Base-by-base conservation (phyloP, 2,888 invertebrate genomes). In the Aelia acuminata region DNA sequence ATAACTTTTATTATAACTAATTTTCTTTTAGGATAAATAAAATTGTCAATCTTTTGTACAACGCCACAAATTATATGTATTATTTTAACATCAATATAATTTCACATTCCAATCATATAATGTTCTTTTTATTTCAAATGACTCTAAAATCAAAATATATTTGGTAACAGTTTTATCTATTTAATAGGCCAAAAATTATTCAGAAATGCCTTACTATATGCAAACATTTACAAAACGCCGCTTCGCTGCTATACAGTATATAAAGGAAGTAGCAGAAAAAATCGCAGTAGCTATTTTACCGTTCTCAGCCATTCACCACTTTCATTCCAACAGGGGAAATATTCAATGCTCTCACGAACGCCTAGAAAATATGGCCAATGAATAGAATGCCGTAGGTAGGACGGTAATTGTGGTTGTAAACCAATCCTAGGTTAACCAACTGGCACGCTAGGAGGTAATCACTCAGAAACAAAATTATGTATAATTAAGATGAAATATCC, bases 381-480 rank as follows among this genome's bases (percentile, higher is more conserved):
- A 70, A 35, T 7, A 18, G 63, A 70, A 35, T 70, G 63, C 31
- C 31, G 57, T 13, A 57, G 35, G 20, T 70, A 18, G 63, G 31
- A 70, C 35, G 35, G 63, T 70, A 35, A 70, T 70, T 20, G 63
- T 70, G 31, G 63, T 70, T 70, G 35, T 70, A 70, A 70, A 70
- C 63, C 20, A 35, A 35, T 18, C 35, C 63, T 18, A 35, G 53
- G 1, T 0, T 31, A 57, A 57, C 15, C 13, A 26, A 57, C 57
- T n/a, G 26, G 20, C 63, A 70, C 63, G 63, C 63, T 70, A 70
- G 63, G 0, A 8, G n/a, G n/a, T 31, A 63, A 4, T 31, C 31
- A 26, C 63, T 63, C 31, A 63, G 15, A 26, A 63, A 13, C 31
- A 31, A 53, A 53, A 53, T 53, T 53, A n/a, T 43, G 43, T 43